These are phyloP conservation scores for Pachliopta kotzebuea DNA, from an alignment of 2,888 invertebrate genomes.

Conservation along the genomic window DNA sequence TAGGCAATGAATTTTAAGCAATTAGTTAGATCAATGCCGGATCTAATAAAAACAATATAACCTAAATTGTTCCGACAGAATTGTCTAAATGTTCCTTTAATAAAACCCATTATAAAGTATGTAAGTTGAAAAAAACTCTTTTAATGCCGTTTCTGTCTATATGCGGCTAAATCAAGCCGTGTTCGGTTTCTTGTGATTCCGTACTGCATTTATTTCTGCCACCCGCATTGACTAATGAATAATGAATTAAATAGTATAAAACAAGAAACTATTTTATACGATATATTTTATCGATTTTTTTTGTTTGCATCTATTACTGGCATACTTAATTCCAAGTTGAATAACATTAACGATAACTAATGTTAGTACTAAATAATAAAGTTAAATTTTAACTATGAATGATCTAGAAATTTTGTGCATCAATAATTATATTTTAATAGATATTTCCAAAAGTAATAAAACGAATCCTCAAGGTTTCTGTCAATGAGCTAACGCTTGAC, in stretches of 20 bases:
- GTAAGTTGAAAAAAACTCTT: constrained; percentile 35
- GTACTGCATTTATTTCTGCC: constrained; percentile 40
- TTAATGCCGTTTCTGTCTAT: constrained; percentile 35
- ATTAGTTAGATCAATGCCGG: constrained; percentile 51
- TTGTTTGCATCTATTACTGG: constrained; percentile 21
- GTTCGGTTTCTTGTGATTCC: constrained; percentile 37
- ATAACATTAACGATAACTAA: constrained; percentile 8
- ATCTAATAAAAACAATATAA: constrained; percentile 42
- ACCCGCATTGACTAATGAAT: constrained; percentile 45
- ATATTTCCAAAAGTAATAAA: background rate
- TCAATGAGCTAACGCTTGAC: too few species aligned
- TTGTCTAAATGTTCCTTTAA: constrained; percentile 19
- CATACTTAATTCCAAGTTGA: constrained; percentile 6
- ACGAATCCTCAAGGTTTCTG: background rate
- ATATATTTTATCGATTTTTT: constrained; percentile 27
- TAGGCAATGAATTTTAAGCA: constrained; percentile 47
- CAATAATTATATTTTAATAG: background rate
- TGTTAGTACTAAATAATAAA: background rate
- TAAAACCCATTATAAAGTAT: constrained; percentile 28
- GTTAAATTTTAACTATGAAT: too few species aligned
- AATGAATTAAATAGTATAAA: constrained; percentile 40
- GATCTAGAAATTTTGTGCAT: background rate
- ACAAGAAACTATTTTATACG: constrained; percentile 37
- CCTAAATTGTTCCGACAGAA: constrained; percentile 23
- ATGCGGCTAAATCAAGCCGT: constrained; percentile 37